Conservation (phyloP, 2,797 vertebrate genomes). For the Leptatherina wallacei region DNA sequence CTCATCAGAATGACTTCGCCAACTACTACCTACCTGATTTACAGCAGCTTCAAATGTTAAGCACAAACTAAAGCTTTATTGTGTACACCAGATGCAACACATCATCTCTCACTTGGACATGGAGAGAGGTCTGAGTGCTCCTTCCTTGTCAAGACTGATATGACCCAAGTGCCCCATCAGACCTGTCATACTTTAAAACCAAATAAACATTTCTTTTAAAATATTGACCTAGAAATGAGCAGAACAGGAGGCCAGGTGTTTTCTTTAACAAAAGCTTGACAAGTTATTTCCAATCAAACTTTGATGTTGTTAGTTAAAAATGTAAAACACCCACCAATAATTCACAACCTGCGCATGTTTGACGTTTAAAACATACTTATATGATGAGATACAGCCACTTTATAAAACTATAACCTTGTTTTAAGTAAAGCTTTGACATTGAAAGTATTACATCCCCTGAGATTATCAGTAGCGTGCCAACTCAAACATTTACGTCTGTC, state of each 20-base stretch:
- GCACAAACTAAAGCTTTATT: neutral
- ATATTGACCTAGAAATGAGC: neutral
- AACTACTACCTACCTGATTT: neutral
- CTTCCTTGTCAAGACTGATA: neutral
- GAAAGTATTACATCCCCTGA: neutral
- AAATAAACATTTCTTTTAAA: neutral
- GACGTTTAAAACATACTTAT: no score
- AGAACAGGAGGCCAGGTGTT: neutral
- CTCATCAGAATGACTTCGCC: neutral
- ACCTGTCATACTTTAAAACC: neutral
- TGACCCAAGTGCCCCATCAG: neutral
- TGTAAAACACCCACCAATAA: no score
- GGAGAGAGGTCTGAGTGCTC: neutral
- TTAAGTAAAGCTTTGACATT: neutral
- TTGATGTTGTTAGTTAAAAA: no score
- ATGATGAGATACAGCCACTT: no score
- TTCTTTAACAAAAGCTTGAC: no score
- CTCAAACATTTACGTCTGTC: conserved; percentile 3
- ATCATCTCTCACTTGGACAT: neutral
- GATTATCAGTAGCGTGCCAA: conserved; percentile 5
- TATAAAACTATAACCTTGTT: neutral
- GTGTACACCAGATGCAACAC: neutral
- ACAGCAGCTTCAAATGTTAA: neutral
- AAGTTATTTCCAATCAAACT: no score
- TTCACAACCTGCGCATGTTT: no score